Conservation (phyloP, 2,888 invertebrate genomes). For the Torymus texanus region DNA sequence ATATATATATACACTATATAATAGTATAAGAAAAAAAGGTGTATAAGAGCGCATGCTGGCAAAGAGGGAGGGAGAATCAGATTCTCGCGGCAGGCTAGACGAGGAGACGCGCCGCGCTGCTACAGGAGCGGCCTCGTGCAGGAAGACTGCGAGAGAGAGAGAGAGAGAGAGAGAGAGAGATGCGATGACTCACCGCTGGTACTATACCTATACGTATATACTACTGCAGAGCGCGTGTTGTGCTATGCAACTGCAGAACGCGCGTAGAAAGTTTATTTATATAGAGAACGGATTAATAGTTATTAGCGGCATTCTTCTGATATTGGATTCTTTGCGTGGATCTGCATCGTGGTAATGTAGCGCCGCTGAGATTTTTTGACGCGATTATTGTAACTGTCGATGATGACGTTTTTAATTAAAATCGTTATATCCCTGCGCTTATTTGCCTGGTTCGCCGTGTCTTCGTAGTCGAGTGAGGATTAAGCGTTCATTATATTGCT, state of each 20-base stretch:
- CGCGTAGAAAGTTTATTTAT: not conserved
- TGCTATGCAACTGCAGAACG: not conserved
- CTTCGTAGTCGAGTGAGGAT: too few relatives aligned
- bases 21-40: not conserved
- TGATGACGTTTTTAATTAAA: too few relatives aligned
- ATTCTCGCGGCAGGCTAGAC: slow-evolving; percentile 31
- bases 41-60: not conserved
- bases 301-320: not conserved
- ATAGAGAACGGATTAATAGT: slow-evolving; percentile 13
- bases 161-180: not conserved
- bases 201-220: not conserved
- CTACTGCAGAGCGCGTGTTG: not conserved
- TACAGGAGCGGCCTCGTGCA: slow-evolving; percentile 21
- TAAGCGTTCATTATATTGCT: too few relatives aligned
- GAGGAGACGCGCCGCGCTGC: not conserved
- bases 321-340: too few relatives aligned
- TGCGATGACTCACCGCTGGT: slow-evolving; percentile 33
- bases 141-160: slow-evolving; percentile 16
- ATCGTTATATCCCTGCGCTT: too few relatives aligned
- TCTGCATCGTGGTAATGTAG: too few relatives aligned
- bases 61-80: slow-evolving; percentile 16
- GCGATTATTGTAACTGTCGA: too few relatives aligned
- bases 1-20: too few relatives aligned
- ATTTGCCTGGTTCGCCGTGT: too few relatives aligned
- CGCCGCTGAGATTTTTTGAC: too few relatives aligned